Evolutionary conservation across 2,797 vertebrate species (phyloP).

Genomic region (Peromyscus nudipes): DNA sequence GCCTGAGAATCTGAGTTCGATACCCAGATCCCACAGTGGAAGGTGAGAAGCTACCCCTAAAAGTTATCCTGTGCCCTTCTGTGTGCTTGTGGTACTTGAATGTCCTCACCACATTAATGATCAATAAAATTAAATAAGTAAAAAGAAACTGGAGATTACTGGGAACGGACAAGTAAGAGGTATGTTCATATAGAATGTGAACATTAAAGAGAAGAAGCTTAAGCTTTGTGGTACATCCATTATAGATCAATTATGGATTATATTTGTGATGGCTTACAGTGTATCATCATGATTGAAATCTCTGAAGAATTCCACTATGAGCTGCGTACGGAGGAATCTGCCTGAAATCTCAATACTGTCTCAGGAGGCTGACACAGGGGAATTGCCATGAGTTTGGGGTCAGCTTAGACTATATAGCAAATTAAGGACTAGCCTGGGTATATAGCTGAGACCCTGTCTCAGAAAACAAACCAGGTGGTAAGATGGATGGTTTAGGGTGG

Average conservation of each 20-base stretch:
- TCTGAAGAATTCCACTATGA: neutral
- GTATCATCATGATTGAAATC: neutral
- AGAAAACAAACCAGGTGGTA: neutral
- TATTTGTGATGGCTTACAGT: neutral
- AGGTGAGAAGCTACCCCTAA: neutral
- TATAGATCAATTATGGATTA: neutral
- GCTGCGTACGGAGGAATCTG: neutral
- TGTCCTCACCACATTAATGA: neutral
- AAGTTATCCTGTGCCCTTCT: neutral
- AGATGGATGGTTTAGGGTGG: neutral
- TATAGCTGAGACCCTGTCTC: neutral
- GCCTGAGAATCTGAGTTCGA: neutral
- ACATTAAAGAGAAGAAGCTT: slow-evolving; percentile 26
- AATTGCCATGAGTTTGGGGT: neutral
- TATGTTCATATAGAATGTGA: neutral
- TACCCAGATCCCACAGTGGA: neutral
- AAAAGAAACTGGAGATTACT: neutral
- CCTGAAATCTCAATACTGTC: neutral
- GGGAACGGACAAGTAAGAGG: neutral
- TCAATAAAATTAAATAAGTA: neutral
- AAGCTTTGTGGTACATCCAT: neutral
- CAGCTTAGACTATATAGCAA: neutral
- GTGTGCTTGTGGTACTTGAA: neutral
- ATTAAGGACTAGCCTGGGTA: neutral
- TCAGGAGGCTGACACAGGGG: neutral